Conservation (phyloP, 2,888 invertebrate species). For the Lordiphosa andalusiaca region DNA sequence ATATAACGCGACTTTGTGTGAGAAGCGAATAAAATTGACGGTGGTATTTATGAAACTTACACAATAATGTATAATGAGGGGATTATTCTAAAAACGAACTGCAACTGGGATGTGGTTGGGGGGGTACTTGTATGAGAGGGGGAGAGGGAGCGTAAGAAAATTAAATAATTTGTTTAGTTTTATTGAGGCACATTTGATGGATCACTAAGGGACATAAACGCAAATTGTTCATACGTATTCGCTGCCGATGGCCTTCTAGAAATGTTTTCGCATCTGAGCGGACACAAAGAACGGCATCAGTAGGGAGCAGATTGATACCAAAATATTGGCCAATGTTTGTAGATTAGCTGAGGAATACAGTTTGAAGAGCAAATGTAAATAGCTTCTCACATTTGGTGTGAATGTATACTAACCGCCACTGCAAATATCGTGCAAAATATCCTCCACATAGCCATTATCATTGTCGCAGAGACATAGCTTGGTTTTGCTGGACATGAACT, state of each 20-base stretch:
- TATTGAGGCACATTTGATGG: constrained; percentile 71
- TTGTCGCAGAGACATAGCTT: constrained; percentile 84
- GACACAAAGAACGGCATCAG: constrained; percentile 68
- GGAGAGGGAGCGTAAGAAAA: constrained; percentile 15
- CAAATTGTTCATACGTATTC: constrained; percentile 33
- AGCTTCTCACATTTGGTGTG: neutral
- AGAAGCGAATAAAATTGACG: constrained; percentile 73
- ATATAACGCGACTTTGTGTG: constrained; percentile 63
- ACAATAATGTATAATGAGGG: constrained; percentile 38
- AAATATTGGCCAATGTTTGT: constrained; percentile 61
- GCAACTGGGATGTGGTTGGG: neutral
- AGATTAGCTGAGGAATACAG: constrained; percentile 57
- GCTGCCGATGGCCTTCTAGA: constrained; percentile 54
- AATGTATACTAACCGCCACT: constrained; percentile 81
- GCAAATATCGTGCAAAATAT: constrained; percentile 82
- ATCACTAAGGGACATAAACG: constrained; percentile 51
- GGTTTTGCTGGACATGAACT: constrained; percentile 80
- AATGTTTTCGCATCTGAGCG: constrained; percentile 64
- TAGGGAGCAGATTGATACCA: constrained; percentile 63
- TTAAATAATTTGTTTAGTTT: constrained; percentile 38
- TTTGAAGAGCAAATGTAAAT: neutral
- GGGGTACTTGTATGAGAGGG: constrained; percentile 18
- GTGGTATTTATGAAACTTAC: constrained; percentile 73
- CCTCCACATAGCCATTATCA: constrained; percentile 84
- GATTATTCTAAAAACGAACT: constrained; percentile 6